Percentiles rank a stretch among this genome's conserved stretches.
phyloP scores from a whole-genome alignment of 2,797 vertebrate genomes.

The Champsocephalus esox region DNA sequence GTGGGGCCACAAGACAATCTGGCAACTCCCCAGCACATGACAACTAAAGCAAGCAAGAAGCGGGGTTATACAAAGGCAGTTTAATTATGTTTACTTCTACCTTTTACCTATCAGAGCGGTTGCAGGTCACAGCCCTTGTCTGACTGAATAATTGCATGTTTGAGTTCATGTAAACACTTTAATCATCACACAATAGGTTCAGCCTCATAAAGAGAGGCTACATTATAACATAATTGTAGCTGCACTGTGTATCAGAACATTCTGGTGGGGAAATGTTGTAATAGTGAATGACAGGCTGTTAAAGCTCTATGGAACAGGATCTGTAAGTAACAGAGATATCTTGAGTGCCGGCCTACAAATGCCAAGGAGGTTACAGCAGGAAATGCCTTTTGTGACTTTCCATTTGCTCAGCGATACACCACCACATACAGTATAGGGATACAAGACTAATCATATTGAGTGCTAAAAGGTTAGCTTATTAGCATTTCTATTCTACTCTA shows the following conservation, averaged over 20 bases:
- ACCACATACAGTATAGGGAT: conserved; percentile 53
- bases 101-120: conserved; percentile 64
- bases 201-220: conserved; percentile 36
- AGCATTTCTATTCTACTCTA: conserved; percentile 26
- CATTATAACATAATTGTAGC: conserved; percentile 40
- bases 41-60: conserved; percentile 69
- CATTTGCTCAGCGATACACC: conserved; percentile 86
- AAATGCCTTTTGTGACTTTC: conserved; percentile 90
- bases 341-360: conserved; percentile 84
- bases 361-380: conserved; percentile 87
- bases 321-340: conserved; percentile 85
- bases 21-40: conserved; percentile 76
- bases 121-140: conserved; percentile 58
- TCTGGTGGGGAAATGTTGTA: conserved; percentile 68
- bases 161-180: conserved; percentile 49
- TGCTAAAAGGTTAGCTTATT: conserved; percentile 30
- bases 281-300: conserved; percentile 78
- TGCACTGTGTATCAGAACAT: conserved; percentile 41
- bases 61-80: conserved; percentile 64
- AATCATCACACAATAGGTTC: conserved; percentile 50
- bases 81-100: conserved; percentile 81
- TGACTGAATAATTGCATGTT: conserved; percentile 60
- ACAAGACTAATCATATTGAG: conserved; percentile 41
- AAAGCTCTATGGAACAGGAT: conserved; percentile 85
- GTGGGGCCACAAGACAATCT: conserved; percentile 80